A percentile compares a stretch with the other conserved stretches of the same genome.
Evolutionary conservation across 2,797 vertebrate genomes (phyloP).

Genomic region (Rhodeus uyekii): DNA sequence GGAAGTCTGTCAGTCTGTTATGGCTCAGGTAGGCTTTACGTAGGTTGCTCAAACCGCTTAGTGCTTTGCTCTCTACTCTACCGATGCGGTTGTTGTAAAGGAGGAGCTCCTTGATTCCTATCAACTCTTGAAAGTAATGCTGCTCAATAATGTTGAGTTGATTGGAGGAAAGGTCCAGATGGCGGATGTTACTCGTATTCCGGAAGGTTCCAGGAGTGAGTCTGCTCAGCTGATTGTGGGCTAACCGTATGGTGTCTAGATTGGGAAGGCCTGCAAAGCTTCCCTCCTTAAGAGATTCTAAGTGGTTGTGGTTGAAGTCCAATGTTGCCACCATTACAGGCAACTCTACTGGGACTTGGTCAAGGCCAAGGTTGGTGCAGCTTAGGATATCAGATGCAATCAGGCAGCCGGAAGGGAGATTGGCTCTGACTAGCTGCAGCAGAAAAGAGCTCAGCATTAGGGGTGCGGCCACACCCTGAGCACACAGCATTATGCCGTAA

Average conservation of each 20-base stretch:
- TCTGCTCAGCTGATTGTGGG: constrained; percentile 79
- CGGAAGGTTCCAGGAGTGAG: constrained; percentile 76
- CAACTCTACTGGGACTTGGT: constrained; percentile 70
- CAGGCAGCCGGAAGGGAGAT: constrained; percentile 77
- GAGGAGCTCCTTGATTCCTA: constrained; percentile 82
- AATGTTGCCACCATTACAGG: constrained; percentile 75
- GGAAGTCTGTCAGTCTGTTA: constrained; percentile 87
- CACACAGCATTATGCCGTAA: constrained; percentile 64
- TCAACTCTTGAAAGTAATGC: constrained; percentile 81
- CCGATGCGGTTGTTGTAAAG: constrained; percentile 88
- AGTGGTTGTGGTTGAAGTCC: constrained; percentile 88
- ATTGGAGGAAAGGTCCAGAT: constrained; percentile 93
- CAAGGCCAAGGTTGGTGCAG: constrained; percentile 78
- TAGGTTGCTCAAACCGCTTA: constrained; percentile 76
- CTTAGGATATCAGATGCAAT: constrained; percentile 89
- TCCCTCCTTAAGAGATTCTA: constrained; percentile 71
- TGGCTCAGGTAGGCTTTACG: constrained; percentile 87
- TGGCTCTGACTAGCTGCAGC: constrained; percentile 37
- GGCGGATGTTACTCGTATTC: constrained; percentile 79
- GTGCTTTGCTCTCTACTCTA: constrained; percentile 77
- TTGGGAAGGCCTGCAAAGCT: constrained; percentile 78
- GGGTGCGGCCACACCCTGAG: constrained; percentile 58
- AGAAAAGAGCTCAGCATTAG: constrained; percentile 68
- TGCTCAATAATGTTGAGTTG: constrained; percentile 72
- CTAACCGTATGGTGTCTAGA: constrained; percentile 78